Conservation (phyloP, 2,888 invertebrate genomes). For the Odontocerum albicorne region DNA sequence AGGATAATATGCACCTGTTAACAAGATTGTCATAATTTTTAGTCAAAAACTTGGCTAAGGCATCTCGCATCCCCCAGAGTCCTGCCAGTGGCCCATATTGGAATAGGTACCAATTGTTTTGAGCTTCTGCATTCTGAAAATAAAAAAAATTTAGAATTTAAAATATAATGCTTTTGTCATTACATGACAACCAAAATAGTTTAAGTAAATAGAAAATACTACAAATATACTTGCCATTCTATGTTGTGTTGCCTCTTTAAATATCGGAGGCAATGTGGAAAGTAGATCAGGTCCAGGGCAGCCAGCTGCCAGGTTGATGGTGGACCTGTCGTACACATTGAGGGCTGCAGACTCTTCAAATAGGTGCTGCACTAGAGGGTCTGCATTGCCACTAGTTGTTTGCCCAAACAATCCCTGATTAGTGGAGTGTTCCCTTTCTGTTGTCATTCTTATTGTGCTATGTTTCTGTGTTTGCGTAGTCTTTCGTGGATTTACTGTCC, state of each 20-base stretch:
- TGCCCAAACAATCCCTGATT: not conserved
- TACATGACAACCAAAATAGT: too few species aligned
- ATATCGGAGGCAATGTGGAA: constrained; percentile 48
- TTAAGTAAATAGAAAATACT: not conserved
- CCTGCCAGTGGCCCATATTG: constrained; percentile 59
- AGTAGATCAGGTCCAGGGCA: constrained; percentile 58
- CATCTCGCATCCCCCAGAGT: constrained; percentile 50
- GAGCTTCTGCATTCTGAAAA: constrained; percentile 42
- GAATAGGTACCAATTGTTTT: constrained; percentile 48
- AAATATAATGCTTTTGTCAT: too few species aligned
- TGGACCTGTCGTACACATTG: constrained; percentile 51
- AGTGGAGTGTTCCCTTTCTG: not conserved
- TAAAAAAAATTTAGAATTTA: constrained; percentile 4
- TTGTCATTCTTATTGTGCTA: too few species aligned
- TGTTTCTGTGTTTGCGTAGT: too few species aligned
- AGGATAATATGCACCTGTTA: constrained; percentile 41
- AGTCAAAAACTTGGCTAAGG: constrained; percentile 51
- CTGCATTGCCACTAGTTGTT: not conserved
- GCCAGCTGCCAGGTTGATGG: constrained; percentile 55
- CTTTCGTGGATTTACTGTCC: too few species aligned
- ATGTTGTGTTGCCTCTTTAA: constrained; percentile 51
- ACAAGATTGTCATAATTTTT: constrained; percentile 49
- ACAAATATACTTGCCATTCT: constrained; percentile 45
- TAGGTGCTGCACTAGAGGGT: constrained; percentile 46
- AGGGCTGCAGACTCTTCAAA: constrained; percentile 48